These are phyloP conservation scores for Clinocottus analis DNA, from an alignment of 2,113 vertebrate species.

Conservation along the genomic window DNA sequence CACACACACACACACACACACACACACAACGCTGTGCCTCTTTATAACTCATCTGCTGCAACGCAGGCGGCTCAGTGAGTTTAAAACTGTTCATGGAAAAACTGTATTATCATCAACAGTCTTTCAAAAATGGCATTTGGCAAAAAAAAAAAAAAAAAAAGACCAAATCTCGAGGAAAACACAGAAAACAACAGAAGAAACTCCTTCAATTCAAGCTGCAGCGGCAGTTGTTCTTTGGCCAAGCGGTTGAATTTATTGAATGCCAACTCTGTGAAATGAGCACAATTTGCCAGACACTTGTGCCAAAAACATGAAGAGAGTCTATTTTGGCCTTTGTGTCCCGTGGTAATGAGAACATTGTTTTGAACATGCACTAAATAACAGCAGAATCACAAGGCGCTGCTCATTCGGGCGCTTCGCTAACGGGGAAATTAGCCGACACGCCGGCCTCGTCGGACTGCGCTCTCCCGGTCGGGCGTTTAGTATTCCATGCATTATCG, in stretches of 20 bases:
- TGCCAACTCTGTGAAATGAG: conserved; percentile 21
- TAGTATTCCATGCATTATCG: conserved; percentile 45
- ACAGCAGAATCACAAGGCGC: neutral
- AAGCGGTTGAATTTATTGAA: neutral
- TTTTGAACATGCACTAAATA: conserved; percentile 27
- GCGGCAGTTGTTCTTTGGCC: neutral
- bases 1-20: too few species aligned
- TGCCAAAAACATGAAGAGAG: conserved; percentile 9
- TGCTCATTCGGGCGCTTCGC: conserved; percentile 7
- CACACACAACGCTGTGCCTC: too few species aligned
- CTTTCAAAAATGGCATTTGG: neutral
- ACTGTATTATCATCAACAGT: neutral
- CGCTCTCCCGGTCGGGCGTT: conserved; percentile 22
- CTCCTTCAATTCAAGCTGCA: neutral
- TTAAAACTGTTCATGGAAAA: too few species aligned
- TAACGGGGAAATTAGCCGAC: conserved; percentile 14
- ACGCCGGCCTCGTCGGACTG: conserved; percentile 29
- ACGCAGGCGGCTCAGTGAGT: too few species aligned
- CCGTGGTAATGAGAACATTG: conserved; percentile 13
- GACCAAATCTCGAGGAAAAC: neutral
- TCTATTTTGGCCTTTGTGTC: conserved; percentile 13
- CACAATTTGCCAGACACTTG: neutral
- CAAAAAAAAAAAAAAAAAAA: too few species aligned
- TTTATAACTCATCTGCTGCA: too few species aligned
- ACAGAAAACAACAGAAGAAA: conserved; percentile 13